Percentiles rank a stretch among this genome's conserved stretches.
These are phyloP conservation scores for Neocrepidodera transversa DNA, from an alignment of 2,888 invertebrate genomes.

Conservation along the genomic window DNA sequence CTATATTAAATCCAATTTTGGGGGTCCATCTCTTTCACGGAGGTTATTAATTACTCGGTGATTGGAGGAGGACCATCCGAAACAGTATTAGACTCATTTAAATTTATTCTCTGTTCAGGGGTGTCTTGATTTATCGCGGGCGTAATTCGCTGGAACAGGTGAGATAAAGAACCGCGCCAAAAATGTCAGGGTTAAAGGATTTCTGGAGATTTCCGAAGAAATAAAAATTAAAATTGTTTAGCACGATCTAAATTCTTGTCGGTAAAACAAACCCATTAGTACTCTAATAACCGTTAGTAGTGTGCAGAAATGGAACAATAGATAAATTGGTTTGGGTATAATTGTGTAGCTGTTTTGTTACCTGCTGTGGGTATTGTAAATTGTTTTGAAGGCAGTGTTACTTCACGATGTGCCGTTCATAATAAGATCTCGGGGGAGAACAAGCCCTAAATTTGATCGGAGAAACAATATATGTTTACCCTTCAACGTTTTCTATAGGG, in stretches of 20 bases:
- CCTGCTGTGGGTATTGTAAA: background rate
- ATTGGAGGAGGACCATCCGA: constrained; percentile 14
- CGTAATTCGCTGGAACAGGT: constrained; percentile 5
- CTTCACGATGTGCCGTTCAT: background rate
- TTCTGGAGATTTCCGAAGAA: too few relatives aligned
- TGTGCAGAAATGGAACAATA: background rate
- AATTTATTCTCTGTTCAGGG: constrained; percentile 7
- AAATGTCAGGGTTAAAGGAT: too few relatives aligned
- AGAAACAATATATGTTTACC: background rate
- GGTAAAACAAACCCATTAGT: background rate
- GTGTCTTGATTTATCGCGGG: constrained; percentile 8
- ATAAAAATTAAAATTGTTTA: too few relatives aligned
- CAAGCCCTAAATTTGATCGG: background rate
- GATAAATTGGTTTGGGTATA: background rate
- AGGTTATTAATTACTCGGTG: constrained; percentile 20
- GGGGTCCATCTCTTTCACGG: constrained; percentile 4
- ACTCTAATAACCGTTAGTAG: background rate
- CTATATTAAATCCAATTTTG: constrained; percentile 16
- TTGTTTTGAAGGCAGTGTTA: constrained; percentile 1
- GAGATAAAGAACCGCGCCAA: constrained; percentile 2
- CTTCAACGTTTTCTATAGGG: background rate
- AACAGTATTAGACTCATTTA: constrained; percentile 6
- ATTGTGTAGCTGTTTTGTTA: constrained; percentile 3
- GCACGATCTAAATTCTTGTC: too few relatives aligned
- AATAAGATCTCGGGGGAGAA: constrained; percentile 2